These are phyloP conservation scores for Pterocles orientalis DNA, from an alignment of 2,113 vertebrate species.

Conservation along the genomic window DNA sequence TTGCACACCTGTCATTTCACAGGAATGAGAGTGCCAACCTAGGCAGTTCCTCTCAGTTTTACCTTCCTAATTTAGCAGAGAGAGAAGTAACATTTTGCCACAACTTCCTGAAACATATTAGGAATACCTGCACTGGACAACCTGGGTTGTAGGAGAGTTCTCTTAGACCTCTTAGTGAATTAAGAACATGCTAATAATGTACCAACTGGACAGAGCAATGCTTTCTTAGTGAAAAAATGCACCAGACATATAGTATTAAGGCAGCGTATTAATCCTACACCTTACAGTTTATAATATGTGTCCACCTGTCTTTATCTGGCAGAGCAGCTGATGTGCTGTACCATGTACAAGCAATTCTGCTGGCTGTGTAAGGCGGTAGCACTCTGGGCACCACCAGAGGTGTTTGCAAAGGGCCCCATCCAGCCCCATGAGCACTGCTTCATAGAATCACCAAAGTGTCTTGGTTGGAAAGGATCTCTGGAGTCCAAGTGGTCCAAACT, in stretches of 20 bases:
- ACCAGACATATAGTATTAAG: background rate
- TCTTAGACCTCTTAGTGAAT: background rate
- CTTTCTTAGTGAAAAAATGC: background rate
- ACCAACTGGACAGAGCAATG: background rate
- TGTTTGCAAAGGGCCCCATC: background rate
- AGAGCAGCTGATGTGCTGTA: background rate
- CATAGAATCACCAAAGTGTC: background rate
- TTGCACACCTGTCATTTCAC: background rate
- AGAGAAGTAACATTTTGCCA: background rate
- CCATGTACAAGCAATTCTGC: background rate
- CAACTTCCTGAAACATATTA: background rate
- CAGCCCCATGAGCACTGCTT: background rate
- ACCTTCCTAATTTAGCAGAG: background rate
- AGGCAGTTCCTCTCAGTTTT: background rate
- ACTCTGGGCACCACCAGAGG: background rate
- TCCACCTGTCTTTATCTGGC: background rate
- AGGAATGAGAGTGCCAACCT: background rate
- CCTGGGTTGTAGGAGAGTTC: accelerated
- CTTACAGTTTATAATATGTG: background rate
- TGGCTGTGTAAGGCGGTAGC: background rate
- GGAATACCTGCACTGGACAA: background rate
- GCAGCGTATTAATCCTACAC: background rate
- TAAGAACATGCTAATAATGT: background rate
- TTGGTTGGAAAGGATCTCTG: background rate
- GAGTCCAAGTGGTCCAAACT: background rate